Percentiles rank a stretch among this genome's conserved stretches.
Evolutionary conservation across 1,140 invertebrate genomes (phyloP).

Genomic region (Temnothorax curvispinosus): DNA sequence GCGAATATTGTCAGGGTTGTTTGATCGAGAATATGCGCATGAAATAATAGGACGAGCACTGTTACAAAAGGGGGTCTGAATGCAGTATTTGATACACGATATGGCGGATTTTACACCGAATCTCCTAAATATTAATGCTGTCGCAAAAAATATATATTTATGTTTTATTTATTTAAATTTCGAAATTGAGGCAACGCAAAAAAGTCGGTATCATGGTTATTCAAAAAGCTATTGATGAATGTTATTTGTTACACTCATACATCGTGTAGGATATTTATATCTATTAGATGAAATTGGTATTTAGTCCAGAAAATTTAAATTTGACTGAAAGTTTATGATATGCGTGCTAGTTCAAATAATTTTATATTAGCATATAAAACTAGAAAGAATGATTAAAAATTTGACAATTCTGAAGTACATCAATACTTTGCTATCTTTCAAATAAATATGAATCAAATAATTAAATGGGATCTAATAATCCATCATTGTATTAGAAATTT

Average conservation of each 20-base stretch:
- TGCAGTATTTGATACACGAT: neutral
- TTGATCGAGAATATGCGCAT: neutral
- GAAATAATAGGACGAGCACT: neutral
- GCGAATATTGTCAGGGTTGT: conserved; percentile 16
- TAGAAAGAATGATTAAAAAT: neutral
- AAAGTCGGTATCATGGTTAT: neutral
- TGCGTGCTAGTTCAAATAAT: neutral
- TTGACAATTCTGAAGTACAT: neutral
- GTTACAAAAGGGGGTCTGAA: neutral
- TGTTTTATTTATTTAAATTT: conserved; percentile 8
- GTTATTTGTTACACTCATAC: neutral
- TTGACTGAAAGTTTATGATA: neutral
- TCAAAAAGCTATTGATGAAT: neutral
- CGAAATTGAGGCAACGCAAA: neutral
- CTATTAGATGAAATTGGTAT: neutral
- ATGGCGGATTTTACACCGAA: neutral
- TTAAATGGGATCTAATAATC: neutral
- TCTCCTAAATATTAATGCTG: neutral
- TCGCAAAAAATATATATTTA: neutral
- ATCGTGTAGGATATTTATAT: neutral
- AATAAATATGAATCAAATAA: neutral
- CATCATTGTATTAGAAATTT: neutral
- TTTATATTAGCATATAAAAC: neutral
- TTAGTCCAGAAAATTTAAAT: neutral
- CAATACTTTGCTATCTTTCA: neutral